Conservation (phyloP, 1,140 invertebrate genomes). For the Prorops nasuta region DNA sequence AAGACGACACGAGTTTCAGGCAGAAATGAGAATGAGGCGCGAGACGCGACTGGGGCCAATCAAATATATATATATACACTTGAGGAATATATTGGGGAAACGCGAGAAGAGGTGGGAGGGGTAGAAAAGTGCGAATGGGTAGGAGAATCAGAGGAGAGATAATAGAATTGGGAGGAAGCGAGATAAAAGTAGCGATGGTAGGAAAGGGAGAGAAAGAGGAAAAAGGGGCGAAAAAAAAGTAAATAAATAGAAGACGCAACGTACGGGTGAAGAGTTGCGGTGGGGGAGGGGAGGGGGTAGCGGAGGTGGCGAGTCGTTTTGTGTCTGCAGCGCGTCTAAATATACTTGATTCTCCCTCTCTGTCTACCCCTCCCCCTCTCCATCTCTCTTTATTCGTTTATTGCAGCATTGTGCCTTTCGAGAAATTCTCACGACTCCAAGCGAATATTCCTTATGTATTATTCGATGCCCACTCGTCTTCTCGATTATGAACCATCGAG, state of each 20-base stretch:
- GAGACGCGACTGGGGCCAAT: not conserved
- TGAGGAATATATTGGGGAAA: too few species aligned
- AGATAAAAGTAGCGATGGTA: too few species aligned
- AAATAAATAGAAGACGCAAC: too few species aligned
- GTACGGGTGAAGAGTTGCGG: too few species aligned
- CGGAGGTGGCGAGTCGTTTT: constrained; percentile 46
- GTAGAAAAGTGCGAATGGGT: not conserved
- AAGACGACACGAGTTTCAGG: not conserved
- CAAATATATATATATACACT: too few species aligned
- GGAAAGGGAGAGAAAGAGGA: constrained; percentile 1
- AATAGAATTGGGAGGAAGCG: not conserved
- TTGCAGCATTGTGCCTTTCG: too few species aligned
- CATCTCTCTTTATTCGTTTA: too few species aligned
- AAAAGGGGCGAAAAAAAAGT: not conserved
- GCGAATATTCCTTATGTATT: too few species aligned
- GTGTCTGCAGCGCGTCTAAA: constrained; percentile 46
- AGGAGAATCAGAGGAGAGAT: not conserved
- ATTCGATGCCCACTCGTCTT: too few species aligned
- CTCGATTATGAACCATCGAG: too few species aligned
- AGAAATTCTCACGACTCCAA: too few species aligned
- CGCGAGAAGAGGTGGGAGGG: not conserved
- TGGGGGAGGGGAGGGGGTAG: constrained; percentile 1
- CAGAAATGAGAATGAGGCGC: not conserved
- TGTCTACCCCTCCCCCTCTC: too few species aligned
- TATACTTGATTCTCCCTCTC: constrained; percentile 36